Conservation (phyloP, 2,888 invertebrate species). For the Acanthoscelides obtectus region DNA sequence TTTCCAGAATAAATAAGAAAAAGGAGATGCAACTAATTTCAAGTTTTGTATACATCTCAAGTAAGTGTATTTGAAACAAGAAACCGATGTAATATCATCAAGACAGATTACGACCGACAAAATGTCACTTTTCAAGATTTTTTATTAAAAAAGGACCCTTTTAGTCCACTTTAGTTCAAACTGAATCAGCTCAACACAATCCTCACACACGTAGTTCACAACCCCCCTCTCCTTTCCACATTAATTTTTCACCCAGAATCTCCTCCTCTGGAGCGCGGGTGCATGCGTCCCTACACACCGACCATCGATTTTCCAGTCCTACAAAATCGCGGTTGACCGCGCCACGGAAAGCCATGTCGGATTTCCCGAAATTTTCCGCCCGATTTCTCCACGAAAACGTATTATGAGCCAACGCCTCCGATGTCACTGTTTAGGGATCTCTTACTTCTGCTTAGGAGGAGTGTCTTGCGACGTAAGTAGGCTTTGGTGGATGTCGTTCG, state of each 20-base stretch:
- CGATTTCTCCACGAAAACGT: not conserved
- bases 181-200: too few relatives aligned
- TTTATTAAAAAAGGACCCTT: too few relatives aligned
- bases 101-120: too few relatives aligned
- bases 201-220: not conserved
- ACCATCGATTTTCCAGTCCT: conserved; percentile 7
- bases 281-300: conserved; percentile 4
- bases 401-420: not conserved
- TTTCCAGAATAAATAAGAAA: too few relatives aligned
- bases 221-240: not conserved
- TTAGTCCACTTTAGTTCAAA: too few relatives aligned
- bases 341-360: not conserved
- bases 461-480: not conserved
- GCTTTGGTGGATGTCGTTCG: not conserved
- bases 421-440: not conserved
- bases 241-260: conserved; percentile 2
- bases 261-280: conserved; percentile 4
- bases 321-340: not conserved
- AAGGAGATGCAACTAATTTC: too few relatives aligned
- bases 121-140: too few relatives aligned
- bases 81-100: too few relatives aligned
- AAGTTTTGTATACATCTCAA: too few relatives aligned
- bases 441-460: not conserved
- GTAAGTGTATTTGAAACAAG: too few relatives aligned
- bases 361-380: not conserved